A percentile compares a stretch with the other conserved stretches of the same genome.
These are phyloP conservation scores for Willowsia nigromaculata DNA, from an alignment of 2,888 invertebrate genomes.

Conservation along the genomic window DNA sequence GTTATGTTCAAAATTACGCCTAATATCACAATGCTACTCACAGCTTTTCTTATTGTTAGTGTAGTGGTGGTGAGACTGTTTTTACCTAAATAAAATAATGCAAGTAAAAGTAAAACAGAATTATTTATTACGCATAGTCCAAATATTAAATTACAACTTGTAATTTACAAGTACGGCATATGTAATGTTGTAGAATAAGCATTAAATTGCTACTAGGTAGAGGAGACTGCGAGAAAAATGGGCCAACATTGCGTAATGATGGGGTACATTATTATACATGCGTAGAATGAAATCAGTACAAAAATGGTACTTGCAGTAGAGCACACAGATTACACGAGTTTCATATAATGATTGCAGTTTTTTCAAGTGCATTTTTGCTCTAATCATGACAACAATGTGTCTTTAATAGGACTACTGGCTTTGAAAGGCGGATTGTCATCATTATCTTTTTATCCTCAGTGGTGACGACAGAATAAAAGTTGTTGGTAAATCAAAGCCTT, in stretches of 20 bases:
- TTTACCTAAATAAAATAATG: not conserved
- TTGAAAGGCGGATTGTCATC: not conserved
- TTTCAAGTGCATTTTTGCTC: constrained; percentile 1
- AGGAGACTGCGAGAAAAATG: constrained; percentile 6
- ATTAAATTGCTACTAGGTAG: too few relatives aligned
- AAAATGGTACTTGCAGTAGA: not conserved
- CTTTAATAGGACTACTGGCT: not conserved
- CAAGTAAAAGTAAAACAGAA: not conserved
- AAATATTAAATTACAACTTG: not conserved
- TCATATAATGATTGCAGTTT: not conserved
- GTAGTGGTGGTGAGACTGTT: too few relatives aligned
- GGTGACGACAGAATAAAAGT: not conserved
- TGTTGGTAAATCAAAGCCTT: not conserved
- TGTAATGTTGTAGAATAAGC: too few relatives aligned
- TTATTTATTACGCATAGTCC: not conserved
- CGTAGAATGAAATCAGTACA: not conserved
- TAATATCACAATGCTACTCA: not conserved
- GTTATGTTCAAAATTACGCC: constrained; percentile 32
- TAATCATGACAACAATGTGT: not conserved
- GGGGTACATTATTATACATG: not conserved
- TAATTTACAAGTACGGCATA: not conserved
- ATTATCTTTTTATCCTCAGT: not conserved
- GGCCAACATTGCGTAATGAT: not conserved
- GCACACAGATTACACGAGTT: not conserved
- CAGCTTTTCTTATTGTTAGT: not conserved